Conservation (phyloP, 1,140 invertebrate genomes). For the Acromyrmex charruanus region DNA sequence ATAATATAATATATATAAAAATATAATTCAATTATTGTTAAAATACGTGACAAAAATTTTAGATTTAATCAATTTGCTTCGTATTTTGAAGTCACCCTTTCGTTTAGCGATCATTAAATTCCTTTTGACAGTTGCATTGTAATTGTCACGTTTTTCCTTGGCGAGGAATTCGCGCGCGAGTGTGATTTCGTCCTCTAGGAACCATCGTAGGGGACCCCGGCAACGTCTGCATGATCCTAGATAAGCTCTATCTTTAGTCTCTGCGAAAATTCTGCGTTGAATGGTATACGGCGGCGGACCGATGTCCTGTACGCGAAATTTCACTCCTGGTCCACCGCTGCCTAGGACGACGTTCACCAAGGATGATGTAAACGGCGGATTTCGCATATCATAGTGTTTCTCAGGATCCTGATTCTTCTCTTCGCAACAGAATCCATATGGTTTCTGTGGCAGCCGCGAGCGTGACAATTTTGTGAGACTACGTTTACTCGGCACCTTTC, state of each 20-base stretch:
- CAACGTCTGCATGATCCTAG: conserved; percentile 71
- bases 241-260: conserved; percentile 27
- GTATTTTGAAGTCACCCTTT: conserved; percentile 49
- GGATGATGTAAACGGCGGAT: conserved; percentile 42
- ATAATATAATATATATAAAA: neutral
- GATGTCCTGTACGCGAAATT: conserved; percentile 73
- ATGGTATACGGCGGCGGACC: neutral
- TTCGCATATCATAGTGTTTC: conserved; percentile 54
- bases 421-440: conserved; percentile 81
- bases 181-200: conserved; percentile 78
- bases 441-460: conserved; percentile 61
- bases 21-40: neutral
- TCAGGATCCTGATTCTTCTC: conserved; percentile 68
- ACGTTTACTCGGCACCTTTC: neutral
- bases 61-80: neutral
- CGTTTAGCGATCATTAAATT: conserved; percentile 65
- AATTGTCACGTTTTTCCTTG: conserved; percentile 42
- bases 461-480: neutral
- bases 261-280: conserved; percentile 14
- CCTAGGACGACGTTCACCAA: conserved; percentile 58
- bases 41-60: neutral
- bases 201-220: conserved; percentile 75
- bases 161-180: conserved; percentile 70
- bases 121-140: conserved; percentile 55
- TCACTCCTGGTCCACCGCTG: conserved; percentile 74